Base-by-base conservation (phyloP, 2,113 vertebrate genomes). In the Tragulus kanchil region DNA sequence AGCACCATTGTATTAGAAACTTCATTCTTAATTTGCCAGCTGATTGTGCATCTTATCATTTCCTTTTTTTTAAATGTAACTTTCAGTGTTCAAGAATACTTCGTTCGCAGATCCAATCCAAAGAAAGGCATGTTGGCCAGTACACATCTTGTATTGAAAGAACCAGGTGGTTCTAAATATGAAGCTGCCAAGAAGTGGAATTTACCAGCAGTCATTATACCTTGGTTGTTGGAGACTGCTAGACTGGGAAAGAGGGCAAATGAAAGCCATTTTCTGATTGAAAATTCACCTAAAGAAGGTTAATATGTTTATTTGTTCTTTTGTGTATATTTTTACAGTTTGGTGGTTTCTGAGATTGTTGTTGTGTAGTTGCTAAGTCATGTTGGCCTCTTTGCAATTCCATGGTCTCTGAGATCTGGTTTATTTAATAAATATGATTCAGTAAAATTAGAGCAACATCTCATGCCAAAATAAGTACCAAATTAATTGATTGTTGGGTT, bases 151-250 rank as follows among this genome's bases (percentile, higher is more conserved):
- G 98, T 99, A 81, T 94, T 99, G 85, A 99, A 99, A 95, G 99
- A 99, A 42, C 99, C 99, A 0, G 98, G 98, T 0, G 99, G 99
- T 94, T 99, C 99, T 54, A 99, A 99, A 98, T 99, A 99, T 67
- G 99, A 99, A 97, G 99, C 99, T 69, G 99, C 99, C 0, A 99
- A 99, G 98, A 99, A 99, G 96, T 99, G 99, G 99, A 98, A 99
- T 85, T 98, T 99, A 62, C 99, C 99, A 0, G 99, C 99, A 0
- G 99, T 99, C 73, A 99, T 98, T 26, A 97, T 99, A 97, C 97
- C 96, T 88, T 99, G 99, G 99, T 99, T 99, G 19, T 97, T 99
- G 77, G 98, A 99, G 90, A 99, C 99, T 48, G 99, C 99, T 69
- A 99, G 98, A 77, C 99, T 82, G 3, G 99, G 99, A 65, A 98